Base-by-base conservation (phyloP, 2,113 vertebrate species). In the Benthochromis sp. region DNA sequence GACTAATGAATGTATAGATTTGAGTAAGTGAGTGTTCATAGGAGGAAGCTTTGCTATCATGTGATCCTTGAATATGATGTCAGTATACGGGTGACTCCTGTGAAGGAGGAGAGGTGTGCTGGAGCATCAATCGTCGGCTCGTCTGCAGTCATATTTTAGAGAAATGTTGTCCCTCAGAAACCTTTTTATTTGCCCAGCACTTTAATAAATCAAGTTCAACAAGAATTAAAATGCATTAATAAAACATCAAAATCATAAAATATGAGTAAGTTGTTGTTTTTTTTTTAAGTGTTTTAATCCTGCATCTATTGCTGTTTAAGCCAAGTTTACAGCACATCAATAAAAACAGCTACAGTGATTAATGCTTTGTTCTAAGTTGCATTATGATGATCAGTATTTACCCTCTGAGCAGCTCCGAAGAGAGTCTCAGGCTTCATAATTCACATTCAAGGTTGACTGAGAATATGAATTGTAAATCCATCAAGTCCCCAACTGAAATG, bases 381-480 rank as follows among this genome's bases (percentile, higher is more conserved):
- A 85, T 87, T 84, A 82, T 86, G 81, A 87, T 90, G 57, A 91
- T 82, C 63, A 85, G 81, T 85, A 73, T 90, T 92, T 82, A 79
- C 82, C 86, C 88, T 63, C 66, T 52, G 83, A 88, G 87, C 84
- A 83, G 85, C 82, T 90, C 73, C n/a, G 9, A 12, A 34, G 63
- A 38, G 50, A 85, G 27, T 43, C 31, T 79, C 71, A 24, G 5
- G 57, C 71, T 83, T 91, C 86, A 93, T 92, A 84, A 92, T 78
- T 90, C 86, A 89, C 86, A 84, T 71, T 86, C 91, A 88, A 91
- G 88, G 90, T 82, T 94, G 92, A 86, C 84, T 85, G 88, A 80
- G 59, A 80, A 73, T 69, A 82, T 80, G 31, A 91, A 88, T 87
- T 89, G 27, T 83, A 92, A 90, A 91, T 89, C 61, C 73, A 81